Evolutionary conservation across 2,113 vertebrate genomes (phyloP).

Genomic region (Calyptomena viridis): DNA sequence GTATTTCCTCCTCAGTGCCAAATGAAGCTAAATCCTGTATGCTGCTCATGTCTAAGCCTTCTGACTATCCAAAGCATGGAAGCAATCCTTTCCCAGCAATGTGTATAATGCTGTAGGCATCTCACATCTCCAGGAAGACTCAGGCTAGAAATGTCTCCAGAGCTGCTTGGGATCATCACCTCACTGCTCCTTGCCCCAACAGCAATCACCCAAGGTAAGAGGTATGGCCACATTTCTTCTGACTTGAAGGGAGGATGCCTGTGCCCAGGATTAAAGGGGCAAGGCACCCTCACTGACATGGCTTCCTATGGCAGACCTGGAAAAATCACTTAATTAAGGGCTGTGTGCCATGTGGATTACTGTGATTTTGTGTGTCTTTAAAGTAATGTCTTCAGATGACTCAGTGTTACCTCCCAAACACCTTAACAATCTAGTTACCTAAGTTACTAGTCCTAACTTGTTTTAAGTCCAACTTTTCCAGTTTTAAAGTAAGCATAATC

Average conservation of each 20-base stretch:
- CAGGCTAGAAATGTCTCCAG: not conserved
- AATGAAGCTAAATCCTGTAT: not conserved
- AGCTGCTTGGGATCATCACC: not conserved
- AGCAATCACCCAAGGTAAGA: accelerated
- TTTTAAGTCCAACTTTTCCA: not conserved
- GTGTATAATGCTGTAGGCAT: not conserved
- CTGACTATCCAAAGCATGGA: not conserved
- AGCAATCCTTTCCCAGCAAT: not conserved
- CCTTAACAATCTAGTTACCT: not conserved
- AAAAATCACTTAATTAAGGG: not conserved
- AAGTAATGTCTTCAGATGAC: not conserved
- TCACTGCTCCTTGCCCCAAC: not conserved
- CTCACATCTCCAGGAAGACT: not conserved
- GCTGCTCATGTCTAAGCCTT: not conserved
- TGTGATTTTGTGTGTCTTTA: accelerated
- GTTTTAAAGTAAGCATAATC: not conserved
- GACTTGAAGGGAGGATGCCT: not conserved
- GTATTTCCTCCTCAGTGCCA: not conserved
- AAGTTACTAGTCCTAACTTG: not conserved
- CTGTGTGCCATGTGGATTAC: accelerated
- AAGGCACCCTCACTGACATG: accelerated
- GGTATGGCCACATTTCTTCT: accelerated
- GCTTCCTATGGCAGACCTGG: not conserved
- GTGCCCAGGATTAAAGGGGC: not conserved
- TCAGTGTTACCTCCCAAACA: not conserved